Evolutionary conservation across 2,888 invertebrate species (phyloP), one percentile per base, ranked within the genome.

Genomic region (Nomada ferruginata): DNA sequence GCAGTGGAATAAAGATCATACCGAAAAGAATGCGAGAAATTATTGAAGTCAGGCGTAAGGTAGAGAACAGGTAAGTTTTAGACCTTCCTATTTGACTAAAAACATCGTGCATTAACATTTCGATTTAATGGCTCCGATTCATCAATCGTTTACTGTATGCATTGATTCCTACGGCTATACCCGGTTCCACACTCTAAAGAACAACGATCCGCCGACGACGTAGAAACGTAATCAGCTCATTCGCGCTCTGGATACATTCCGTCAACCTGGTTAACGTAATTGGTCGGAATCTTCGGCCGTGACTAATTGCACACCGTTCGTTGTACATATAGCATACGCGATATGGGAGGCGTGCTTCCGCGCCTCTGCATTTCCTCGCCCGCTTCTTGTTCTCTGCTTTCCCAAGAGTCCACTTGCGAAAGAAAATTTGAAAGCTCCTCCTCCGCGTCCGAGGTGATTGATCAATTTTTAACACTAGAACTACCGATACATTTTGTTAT

Each of bases 191-290:
- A 20, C 26, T 23, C 23, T 26, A 65, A 60, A 64, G 29, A 53
- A 47, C 61, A 65, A 66, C 53, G 47, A 47, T 47, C 57, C 47
- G 47, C 36, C n/a, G 42, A 50, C 63, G 55, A 60, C 55, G 74
- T 72, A 79, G 74, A 69, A 73, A 77, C 71, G 72, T 74, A 82
- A 87, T 75, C 78, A 53, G n/a, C 42, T 13, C 64, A 90, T 92
- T 91, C 88, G 90, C 91, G 92, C 92, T 93, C 93, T 92, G 92
- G 89, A 92, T 92, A 92, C 66, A 84, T 82, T 66, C 77, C 87
- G 90, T 89, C 90, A 87, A 90, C 90, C 90, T 89, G 89, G 85
- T 88, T 91, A 90, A 89, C 91, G 89, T 92, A 93, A 93, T 93
- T 93, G 91, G 88, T 88, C 89, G 77, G 90, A 85, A 92, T 91